Evolutionary conservation across 2,888 invertebrate species (phyloP).

Genomic region (Drosophila kanekoi): DNA sequence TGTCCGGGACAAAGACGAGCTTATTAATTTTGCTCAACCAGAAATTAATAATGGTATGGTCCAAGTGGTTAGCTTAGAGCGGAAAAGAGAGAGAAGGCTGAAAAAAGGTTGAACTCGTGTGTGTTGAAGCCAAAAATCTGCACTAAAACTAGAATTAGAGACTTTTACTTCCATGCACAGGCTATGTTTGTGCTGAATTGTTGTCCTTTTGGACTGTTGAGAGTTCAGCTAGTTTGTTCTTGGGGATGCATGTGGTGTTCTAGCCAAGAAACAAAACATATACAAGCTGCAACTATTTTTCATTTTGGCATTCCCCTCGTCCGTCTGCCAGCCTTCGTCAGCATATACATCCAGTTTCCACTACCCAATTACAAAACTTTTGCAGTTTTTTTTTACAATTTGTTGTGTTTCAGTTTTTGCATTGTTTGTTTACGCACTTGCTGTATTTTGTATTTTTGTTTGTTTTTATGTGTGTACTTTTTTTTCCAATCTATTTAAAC

Average conservation of each 20-base stretch:
- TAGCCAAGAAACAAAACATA: conserved; percentile 6
- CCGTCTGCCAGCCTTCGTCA: background rate
- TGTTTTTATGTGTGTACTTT: background rate
- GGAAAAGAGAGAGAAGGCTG: background rate
- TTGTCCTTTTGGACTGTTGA: conserved; percentile 7
- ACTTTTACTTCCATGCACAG: conserved; percentile 10
- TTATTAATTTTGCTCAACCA: conserved; percentile 57
- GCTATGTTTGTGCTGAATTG: background rate
- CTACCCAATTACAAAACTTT: conserved; percentile 52
- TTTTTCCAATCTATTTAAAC: conserved; percentile 47
- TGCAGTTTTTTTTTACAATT: conserved; percentile 36
- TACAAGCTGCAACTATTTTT: conserved; percentile 39
- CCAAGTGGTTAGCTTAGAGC: conserved; percentile 6
- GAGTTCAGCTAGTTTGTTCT: conserved; percentile 19
- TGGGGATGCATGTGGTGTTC: conserved; percentile 11
- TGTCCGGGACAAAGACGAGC: conserved; percentile 9
- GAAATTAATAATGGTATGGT: conserved; percentile 53
- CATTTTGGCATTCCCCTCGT: conserved; percentile 9
- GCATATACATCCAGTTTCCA: conserved; percentile 3
- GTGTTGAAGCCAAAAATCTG: conserved; percentile 39
- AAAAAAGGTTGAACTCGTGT: conserved; percentile 17
- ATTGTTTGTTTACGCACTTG: conserved; percentile 41
- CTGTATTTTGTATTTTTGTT: conserved; percentile 31
- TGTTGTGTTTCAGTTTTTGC: conserved; percentile 38
- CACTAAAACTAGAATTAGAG: conserved; percentile 29